Evolutionary conservation across 2,113 vertebrate genomes (phyloP).

Genomic region (Plestiodon gilberti): DNA sequence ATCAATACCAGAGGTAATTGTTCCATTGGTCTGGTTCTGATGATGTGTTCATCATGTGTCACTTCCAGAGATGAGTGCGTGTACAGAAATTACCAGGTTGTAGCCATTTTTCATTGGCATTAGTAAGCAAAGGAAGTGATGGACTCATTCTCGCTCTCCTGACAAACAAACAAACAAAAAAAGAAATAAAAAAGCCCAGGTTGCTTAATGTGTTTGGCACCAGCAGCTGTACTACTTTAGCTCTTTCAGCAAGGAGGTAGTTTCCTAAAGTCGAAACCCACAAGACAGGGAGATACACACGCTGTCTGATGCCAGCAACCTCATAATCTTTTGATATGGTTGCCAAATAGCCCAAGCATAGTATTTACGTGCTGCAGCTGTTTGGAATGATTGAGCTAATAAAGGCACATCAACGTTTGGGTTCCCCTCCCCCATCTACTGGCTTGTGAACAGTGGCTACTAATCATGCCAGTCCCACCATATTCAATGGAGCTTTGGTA

Average conservation of each 20-base stretch:
- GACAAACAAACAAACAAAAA: too few relatives aligned
- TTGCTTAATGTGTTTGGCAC: constrained; percentile 16
- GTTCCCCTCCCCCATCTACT: too few relatives aligned
- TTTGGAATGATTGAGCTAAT: constrained; percentile 6
- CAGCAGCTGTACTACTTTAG: constrained; percentile 1
- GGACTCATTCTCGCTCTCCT: too few relatives aligned
- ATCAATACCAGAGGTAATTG: neutral
- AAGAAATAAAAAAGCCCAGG: neutral
- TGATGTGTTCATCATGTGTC: neutral
- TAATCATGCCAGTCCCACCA: too few relatives aligned
- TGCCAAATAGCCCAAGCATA: constrained; percentile 4
- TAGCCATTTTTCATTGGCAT: neutral
- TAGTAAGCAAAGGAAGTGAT: too few relatives aligned
- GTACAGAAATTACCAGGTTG: neutral
- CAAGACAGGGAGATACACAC: neutral
- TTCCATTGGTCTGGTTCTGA: neutral
- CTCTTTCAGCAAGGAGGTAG: constrained; percentile 8
- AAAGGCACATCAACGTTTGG: neutral
- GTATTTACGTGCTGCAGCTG: constrained; percentile 13
- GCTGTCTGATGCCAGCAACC: neutral
- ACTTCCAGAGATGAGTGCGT: neutral
- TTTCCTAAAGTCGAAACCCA: constrained; percentile 20
- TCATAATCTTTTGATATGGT: constrained; percentile 28
- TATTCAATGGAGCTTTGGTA: too few relatives aligned
- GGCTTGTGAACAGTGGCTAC: neutral